Evolutionary conservation across 2,797 vertebrate species (phyloP), one percentile per base, ranked within the genome.

Genomic region (Paratrypauchen microcephalus): DNA sequence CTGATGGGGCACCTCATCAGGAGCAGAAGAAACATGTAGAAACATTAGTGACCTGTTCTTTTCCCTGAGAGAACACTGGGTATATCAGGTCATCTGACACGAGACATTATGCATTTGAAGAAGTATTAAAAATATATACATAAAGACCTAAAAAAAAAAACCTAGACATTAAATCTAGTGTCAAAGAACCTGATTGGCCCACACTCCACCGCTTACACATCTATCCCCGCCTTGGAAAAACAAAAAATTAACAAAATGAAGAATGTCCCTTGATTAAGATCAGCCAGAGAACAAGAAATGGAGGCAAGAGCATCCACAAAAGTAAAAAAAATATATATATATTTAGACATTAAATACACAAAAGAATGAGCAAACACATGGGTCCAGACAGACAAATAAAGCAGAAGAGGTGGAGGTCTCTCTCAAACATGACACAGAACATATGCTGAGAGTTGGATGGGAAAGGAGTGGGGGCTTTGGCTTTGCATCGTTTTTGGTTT

Each of bases 351-450:
- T 72, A 54, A 23, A 83, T 93, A 82, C 82, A 92, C 72, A 69
- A 91, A 90, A 88, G 57, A 68, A 30, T 36, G 61, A 55, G 83
- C 65, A 57, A 57, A 70, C 59, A 70, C 59, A 72, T 86, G 65
- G 85, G 74, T 80, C 66, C 79, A 84, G 74, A 85, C 65, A 78
- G 83, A 88, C 75, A 79, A 48, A 80, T 62, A 76, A 86, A 86
- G 84, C 80, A 41, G 86, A 36, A 69, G 81, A 84, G 84, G 77
- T 86, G 87, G 87, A 87, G 66, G 88, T 89, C 91, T 93, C 92
- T 95, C 94, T 93, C 94, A 72, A 76, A 93, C 91, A 92, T 93
- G 76, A 89, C 92, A 95, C 92, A 94, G 93, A 93, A 93, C 41
- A 82, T 91, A 95, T 94, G 95, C 94, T 85, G 82, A 86, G 91